phyloP scores from a whole-genome alignment of 2,797 vertebrate genomes.

The Tapera naevia region DNA sequence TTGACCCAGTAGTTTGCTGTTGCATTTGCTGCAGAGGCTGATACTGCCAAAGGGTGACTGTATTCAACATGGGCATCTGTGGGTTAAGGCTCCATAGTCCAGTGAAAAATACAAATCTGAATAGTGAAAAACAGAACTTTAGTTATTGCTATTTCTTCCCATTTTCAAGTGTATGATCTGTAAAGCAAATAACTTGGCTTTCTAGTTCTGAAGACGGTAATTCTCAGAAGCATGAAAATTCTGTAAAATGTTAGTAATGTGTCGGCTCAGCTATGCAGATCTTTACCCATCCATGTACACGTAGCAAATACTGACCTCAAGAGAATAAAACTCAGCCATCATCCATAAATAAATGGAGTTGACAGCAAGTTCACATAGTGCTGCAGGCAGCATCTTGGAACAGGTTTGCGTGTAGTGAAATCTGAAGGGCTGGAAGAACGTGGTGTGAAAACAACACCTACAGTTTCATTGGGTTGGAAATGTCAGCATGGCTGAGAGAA shows the following conservation, averaged over 20 bases:
- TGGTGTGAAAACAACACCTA: slow-evolving; percentile 38
- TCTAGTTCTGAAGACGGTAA: background rate
- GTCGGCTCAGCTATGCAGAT: background rate
- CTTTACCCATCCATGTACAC: background rate
- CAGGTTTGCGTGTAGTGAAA: slow-evolving; percentile 52
- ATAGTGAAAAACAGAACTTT: background rate
- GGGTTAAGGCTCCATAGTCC: background rate
- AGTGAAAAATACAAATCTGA: background rate
- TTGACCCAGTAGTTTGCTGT: background rate
- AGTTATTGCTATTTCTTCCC: background rate
- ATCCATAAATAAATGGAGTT: slow-evolving; percentile 52
- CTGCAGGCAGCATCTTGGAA: slow-evolving; percentile 50
- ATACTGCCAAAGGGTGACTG: background rate
- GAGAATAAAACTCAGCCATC: slow-evolving; percentile 3
- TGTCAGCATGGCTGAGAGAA: background rate
- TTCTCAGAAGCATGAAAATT: background rate
- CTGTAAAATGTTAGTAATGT: background rate
- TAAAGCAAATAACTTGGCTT: background rate
- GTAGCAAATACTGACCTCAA: slow-evolving; percentile 19
- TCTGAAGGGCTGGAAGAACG: slow-evolving; percentile 34
- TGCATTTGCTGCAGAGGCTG: background rate
- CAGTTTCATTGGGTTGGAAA: background rate
- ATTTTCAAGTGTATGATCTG: background rate
- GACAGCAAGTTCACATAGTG: slow-evolving; percentile 54
- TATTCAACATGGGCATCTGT: background rate